Base-by-base conservation (phyloP, 2,888 invertebrate species). In the Ornithoptera alexandrae region DNA sequence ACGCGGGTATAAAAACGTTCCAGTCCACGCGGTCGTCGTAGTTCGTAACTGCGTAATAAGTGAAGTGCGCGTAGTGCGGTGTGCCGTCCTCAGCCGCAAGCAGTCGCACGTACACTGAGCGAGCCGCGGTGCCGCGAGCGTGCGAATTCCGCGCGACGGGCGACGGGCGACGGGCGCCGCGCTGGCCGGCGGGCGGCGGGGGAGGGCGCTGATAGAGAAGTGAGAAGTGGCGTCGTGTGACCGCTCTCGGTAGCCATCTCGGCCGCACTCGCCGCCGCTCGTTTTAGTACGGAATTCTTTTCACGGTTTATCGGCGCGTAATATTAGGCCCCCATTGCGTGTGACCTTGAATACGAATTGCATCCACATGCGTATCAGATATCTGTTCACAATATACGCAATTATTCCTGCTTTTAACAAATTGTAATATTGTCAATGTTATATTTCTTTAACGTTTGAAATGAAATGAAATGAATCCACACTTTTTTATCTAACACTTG, bases 71-170 rank as follows among this genome's bases (percentile, higher is more conserved):
- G 87, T 77, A 77, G 77, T 82, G 83, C 84, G 79, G 77, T 85
- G 76, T 78, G 74, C 81, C 88, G 90, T 88, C 87, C 84, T 86
- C 82, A 79, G 79, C 82, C 85, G 87, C 88, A 86, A 83, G 78
- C 89, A 87, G 86, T 89, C 91, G 87, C 87, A 89, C 88, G 89
- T 87, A 90, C 87, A 92, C 92, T 92, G 89, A 92, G 92, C 91
- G 89, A 89, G 84, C 82, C 73, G 70, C 72, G 67, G 59, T 81
- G 86, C 90, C 88, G 89, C 87, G 85, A 84, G 84, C 87, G 86
- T 82, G 88, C 87, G 86, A 86, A 89, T 85, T 88, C 81, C 77
- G 85, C 86, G 82, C 82, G 74, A 85, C 84, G 81, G 88, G 88
- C 83, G 88, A 85, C 84, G 39, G 39, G 84, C 80, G 84, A 81